Evolutionary conservation across 2,797 vertebrate species (phyloP), one percentile per base, ranked within the genome.

Genomic region (Botia kubotai): DNA sequence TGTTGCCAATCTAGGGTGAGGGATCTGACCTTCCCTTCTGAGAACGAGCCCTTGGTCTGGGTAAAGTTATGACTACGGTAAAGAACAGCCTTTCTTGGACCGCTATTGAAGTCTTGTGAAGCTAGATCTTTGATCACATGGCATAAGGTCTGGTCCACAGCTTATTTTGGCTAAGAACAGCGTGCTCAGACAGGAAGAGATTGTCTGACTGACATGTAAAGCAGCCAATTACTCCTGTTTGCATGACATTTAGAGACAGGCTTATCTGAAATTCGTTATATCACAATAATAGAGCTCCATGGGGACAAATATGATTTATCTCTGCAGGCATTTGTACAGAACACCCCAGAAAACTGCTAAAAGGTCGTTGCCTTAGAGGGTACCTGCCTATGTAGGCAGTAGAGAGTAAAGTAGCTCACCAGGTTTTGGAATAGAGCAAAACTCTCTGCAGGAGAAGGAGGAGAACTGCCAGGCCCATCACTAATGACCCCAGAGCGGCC

Each of bases 401-500:
- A 76, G 62, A 36, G 48, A 53, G 74, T 16, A 60, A 74, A 12
- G 46, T 14, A 66, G 33, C 50, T 67, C 63, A 36, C 21, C 23
- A 63, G 17, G 33, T 46, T 77, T 39, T 29, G 23, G 21, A 68
- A 43, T 3, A 43, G 50, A 43, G 19, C 16, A 0, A 74, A 21
- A 63, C 0, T 13, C 21, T 67, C 60, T 46, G 23, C 23, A 26
- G 21, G 29, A 29, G 12, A 43, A 62, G 39, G 67, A 14, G 23
- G 13, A 63, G n/a, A 71, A 36, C 0, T 11, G 36, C 39, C 17
- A 23, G 43, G 53, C 36, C 50, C 85, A 84, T 84, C 87, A 82
- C 84, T 80, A 21, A 71, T 57, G 36, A 60, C 69, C 50, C 68
- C 23, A 67, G 82, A 86, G 87, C 87, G 87, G 85, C 87, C 86